Percentiles rank a stretch among this genome's conserved stretches.
These are phyloP conservation scores for Platorchestia sp. DNA, from an alignment of 1,140 invertebrate species.

Conservation along the genomic window DNA sequence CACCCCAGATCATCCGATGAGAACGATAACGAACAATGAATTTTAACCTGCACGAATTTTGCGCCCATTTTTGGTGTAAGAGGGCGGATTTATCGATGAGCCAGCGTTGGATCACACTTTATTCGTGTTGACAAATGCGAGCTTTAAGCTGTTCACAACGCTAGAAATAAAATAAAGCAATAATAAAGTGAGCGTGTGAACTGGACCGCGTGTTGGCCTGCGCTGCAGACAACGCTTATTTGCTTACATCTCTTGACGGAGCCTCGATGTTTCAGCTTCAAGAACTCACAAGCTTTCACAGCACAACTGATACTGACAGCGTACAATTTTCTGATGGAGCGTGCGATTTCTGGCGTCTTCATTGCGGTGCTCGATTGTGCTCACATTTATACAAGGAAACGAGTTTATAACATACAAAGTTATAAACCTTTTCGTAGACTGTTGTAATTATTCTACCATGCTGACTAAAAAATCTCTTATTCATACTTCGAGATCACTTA, in stretches of 20 bases:
- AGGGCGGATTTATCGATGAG: not conserved
- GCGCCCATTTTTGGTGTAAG: not conserved
- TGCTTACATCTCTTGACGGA: not conserved
- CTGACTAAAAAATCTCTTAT: not conserved
- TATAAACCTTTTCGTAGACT: too few relatives aligned
- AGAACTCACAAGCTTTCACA: not conserved
- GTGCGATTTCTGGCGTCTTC: not conserved
- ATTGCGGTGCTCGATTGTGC: not conserved
- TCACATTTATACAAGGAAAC: not conserved
- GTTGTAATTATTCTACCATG: too few relatives aligned
- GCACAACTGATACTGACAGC: not conserved
- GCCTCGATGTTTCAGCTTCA: not conserved
- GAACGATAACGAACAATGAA: not conserved
- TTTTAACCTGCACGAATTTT: not conserved
- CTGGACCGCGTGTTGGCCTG: not conserved
- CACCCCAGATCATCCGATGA: not conserved
- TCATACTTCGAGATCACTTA: not conserved
- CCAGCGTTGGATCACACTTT: not conserved
- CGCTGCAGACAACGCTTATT: not conserved
- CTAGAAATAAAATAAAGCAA: too few relatives aligned
- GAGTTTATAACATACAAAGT: not conserved
- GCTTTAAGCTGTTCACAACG: not conserved
- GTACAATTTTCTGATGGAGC: not conserved
- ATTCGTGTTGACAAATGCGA: conserved; percentile 1
- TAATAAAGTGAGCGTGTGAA: not conserved